These are phyloP conservation scores for Corbicula japonica DNA, from an alignment of 2,888 invertebrate species.

Conservation along the genomic window DNA sequence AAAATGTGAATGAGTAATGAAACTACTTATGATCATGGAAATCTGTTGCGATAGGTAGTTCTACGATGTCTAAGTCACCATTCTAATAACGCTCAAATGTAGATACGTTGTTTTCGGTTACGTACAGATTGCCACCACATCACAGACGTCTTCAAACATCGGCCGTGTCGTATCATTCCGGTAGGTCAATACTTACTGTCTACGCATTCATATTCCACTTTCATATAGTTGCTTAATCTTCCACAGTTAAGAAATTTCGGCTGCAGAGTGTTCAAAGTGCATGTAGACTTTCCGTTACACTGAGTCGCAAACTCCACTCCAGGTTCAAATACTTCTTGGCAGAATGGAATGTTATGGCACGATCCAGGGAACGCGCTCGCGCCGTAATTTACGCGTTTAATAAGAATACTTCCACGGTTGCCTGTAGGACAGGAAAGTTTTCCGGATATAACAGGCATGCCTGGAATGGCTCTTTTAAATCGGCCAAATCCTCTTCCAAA, in stretches of 20 bases:
- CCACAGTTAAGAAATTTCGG: slow-evolving; percentile 58
- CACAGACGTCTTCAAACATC: no score
- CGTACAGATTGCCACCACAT: no score
- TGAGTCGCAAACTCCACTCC: slow-evolving; percentile 45
- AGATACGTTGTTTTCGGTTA: no score
- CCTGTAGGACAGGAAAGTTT: slow-evolving; percentile 52
- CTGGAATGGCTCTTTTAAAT: neutral
- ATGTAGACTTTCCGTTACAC: slow-evolving; percentile 59
- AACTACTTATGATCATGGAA: no score
- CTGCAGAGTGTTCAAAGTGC: slow-evolving; percentile 41
- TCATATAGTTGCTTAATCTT: slow-evolving; percentile 57
- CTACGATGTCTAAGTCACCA: no score
- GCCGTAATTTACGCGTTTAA: slow-evolving; percentile 58
- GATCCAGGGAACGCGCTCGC: slow-evolving; percentile 39
- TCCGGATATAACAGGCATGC: slow-evolving; percentile 28
- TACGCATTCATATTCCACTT: slow-evolving; percentile 65
- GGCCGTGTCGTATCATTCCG: no score
- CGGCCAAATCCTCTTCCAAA: slow-evolving; percentile 2
- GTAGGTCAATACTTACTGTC: slow-evolving; percentile 64
- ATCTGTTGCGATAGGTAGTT: no score
- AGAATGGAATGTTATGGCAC: slow-evolving; percentile 48
- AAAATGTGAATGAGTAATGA: no score
- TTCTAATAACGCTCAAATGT: no score
- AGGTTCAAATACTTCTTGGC: slow-evolving; percentile 55
- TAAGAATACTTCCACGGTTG: slow-evolving; percentile 52